phyloP scores from a whole-genome alignment of 2,113 vertebrate genomes.

The Rhodinocichla rosea region DNA sequence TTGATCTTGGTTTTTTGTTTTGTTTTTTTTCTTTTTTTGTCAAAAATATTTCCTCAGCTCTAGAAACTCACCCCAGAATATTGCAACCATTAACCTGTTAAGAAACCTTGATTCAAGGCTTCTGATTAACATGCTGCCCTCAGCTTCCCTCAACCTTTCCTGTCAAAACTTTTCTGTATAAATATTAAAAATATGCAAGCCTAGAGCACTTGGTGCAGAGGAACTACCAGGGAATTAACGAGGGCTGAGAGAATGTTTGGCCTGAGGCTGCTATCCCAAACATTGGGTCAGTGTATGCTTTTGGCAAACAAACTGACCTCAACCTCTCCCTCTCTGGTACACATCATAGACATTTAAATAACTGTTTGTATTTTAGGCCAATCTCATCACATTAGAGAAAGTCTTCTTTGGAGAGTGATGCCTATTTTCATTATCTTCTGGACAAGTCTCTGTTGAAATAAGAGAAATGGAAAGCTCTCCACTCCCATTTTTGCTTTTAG shows the following conservation, averaged over 20 bases:
- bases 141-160: neutral
- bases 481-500: neutral
- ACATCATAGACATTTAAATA: neutral
- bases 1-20: too few relatives aligned
- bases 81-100: neutral
- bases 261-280: neutral
- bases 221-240: neutral
- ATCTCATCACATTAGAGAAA: neutral
- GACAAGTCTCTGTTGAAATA: neutral
- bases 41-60: neutral
- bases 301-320: conserved; percentile 6
- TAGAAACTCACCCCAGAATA: neutral
- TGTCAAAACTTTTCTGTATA: neutral
- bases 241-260: neutral
- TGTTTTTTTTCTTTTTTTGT: neutral
- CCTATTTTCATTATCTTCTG: neutral
- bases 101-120: neutral
- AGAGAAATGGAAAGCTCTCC: neutral
- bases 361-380: neutral
- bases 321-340: neutral
- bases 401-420: neutral
- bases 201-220: neutral
- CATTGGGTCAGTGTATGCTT: neutral
- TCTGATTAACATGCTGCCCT: neutral
- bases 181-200: neutral